A percentile compares a stretch with the other conserved stretches of the same genome.
phyloP scores from a whole-genome alignment of 2,113 vertebrate species.

The Felis chaus region DNA sequence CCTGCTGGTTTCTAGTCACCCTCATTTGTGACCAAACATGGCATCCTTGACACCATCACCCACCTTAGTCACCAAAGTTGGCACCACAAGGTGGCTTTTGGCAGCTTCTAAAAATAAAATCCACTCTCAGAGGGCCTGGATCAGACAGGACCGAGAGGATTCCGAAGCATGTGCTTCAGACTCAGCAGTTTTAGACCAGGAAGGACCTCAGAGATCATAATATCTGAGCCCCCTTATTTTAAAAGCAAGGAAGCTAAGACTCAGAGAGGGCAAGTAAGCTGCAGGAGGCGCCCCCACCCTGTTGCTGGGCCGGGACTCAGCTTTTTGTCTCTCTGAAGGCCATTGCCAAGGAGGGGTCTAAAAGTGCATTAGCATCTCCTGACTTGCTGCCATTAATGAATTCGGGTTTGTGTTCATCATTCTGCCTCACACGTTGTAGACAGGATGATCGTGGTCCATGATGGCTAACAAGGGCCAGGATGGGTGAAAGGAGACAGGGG shows the following conservation, averaged over 20 bases:
- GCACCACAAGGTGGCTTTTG: constrained; percentile 58
- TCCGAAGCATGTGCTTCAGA: not conserved
- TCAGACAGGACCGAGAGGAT: not conserved
- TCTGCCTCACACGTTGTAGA: not conserved
- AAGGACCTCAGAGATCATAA: not conserved
- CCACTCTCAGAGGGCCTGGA: not conserved
- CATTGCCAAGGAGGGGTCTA: not conserved
- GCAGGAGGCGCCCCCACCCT: not conserved
- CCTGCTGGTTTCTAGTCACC: constrained; percentile 14
- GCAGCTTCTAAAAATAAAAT: constrained; percentile 71
- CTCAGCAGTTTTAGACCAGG: constrained; percentile 1
- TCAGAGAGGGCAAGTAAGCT: not conserved
- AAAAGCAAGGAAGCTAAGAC: not conserved
- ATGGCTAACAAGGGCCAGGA: not conserved
- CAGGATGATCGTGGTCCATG: not conserved
- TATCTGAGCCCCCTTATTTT: not conserved
- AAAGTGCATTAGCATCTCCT: not conserved
- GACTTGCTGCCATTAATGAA: not conserved
- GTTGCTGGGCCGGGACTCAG: not conserved
- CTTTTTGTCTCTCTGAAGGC: not conserved
- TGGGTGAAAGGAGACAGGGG: not conserved
- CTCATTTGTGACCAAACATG: constrained; percentile 67
- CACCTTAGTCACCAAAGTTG: constrained; percentile 68
- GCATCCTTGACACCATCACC: constrained; percentile 2
- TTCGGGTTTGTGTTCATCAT: not conserved